Evolutionary conservation across 2,888 invertebrate species (phyloP).

Genomic region (Entomobrya proxima): DNA sequence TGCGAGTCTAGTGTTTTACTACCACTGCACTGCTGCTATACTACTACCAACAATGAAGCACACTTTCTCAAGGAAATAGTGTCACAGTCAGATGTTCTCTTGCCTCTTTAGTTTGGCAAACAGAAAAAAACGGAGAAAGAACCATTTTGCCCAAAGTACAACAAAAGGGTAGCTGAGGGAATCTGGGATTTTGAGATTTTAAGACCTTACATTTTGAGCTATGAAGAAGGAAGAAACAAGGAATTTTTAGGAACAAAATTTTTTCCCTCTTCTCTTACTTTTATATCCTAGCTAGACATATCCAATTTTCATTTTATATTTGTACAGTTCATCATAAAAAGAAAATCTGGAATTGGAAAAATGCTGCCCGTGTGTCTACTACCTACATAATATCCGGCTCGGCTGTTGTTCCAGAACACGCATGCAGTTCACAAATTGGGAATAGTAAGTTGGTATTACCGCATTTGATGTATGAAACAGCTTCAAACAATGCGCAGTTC

Average conservation of each 20-base stretch:
- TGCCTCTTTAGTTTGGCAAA: slow-evolving; percentile 48
- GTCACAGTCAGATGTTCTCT: slow-evolving; percentile 54
- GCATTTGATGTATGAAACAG: background rate
- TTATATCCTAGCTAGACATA: background rate
- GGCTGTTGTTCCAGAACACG: background rate
- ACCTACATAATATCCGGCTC: background rate
- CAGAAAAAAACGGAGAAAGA: slow-evolving; percentile 33
- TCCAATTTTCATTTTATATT: slow-evolving; percentile 20
- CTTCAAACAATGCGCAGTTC: background rate
- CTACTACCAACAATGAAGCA: background rate
- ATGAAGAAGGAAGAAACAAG: slow-evolving; percentile 14
- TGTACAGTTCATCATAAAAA: slow-evolving; percentile 36
- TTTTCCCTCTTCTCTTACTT: background rate
- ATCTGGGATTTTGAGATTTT: slow-evolving; percentile 56
- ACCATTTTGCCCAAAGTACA: slow-evolving; percentile 28
- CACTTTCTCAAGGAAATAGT: slow-evolving; percentile 26
- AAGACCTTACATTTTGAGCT: slow-evolving; percentile 11
- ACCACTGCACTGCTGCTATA: slow-evolving; percentile 2
- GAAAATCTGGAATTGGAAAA: slow-evolving; percentile 17
- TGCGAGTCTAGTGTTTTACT: slow-evolving; percentile 40
- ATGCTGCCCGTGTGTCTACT: background rate
- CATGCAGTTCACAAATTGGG: background rate
- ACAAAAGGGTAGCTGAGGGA: slow-evolving; percentile 58
- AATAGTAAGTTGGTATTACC: background rate
- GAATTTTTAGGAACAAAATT: slow-evolving; percentile 45